Evolutionary conservation across 1,140 invertebrate genomes (phyloP).

Genomic region (Drosophila pachea): DNA sequence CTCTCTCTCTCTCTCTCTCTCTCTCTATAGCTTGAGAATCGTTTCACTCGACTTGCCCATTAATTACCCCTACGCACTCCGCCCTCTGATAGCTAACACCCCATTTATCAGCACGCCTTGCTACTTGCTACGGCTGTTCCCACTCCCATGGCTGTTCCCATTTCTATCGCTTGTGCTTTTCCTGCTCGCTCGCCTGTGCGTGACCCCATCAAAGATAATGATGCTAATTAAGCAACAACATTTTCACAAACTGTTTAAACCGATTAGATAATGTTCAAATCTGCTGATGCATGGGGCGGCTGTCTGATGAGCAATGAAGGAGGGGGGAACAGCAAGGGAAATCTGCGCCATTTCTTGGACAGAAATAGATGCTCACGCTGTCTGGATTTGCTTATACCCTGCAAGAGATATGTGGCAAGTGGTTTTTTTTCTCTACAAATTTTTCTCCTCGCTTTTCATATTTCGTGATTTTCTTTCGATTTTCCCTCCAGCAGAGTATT

Average conservation of each 20-base stretch:
- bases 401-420: not conserved
- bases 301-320: no score
- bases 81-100: not conserved
- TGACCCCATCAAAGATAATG: conserved; percentile 72
- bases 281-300: conserved; percentile 11
- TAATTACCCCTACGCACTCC: conserved; percentile 51
- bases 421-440: no score
- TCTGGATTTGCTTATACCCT: not conserved
- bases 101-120: conserved; percentile 53
- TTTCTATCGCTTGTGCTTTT: not conserved
- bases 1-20: conserved; percentile 4
- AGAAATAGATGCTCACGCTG: not conserved
- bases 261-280: conserved; percentile 61
- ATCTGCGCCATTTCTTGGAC: conserved; percentile 6
- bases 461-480: no score
- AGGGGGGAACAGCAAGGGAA: not conserved
- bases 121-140: not conserved
- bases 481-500: not conserved
- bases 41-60: conserved; percentile 39
- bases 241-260: conserved; percentile 62
- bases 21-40: conserved; percentile 38
- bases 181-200: conserved; percentile 37
- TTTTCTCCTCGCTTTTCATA: no score
- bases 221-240: conserved; percentile 68
- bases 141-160: not conserved